Base-by-base conservation (phyloP, 2,797 vertebrate genomes). In the Crocodylus rhombifer region DNA sequence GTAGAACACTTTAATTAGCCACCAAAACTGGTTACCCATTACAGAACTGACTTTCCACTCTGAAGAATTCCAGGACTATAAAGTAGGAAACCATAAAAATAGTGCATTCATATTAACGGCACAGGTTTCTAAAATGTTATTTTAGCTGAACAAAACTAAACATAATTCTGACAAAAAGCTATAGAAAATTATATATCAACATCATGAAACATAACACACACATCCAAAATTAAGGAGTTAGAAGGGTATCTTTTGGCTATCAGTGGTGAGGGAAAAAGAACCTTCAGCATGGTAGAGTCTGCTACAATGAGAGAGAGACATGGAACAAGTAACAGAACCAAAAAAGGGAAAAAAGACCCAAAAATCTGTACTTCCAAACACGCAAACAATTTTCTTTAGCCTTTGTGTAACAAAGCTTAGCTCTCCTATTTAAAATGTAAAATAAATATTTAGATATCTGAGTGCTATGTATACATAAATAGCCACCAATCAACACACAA, bases 1-100 rank as follows among this genome's bases (percentile, higher is more conserved):
- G 93, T 80, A 92, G 23, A 87, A 60, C 26, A 87, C 42, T 75
- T 88, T 86, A 88, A 85, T 86, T 85, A 90, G 36, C 17, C 81
- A 93, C 82, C 89, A 79, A 90, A 81, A 30, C 14, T 33, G 4
- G 30, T 80, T 26, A 91, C 30, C 89, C 28, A 78, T 56, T 74
- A 51, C 6, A 86, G 69, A 26, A 86, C 51, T 90, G 56, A 87
- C 65, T 28, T 83, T 92, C 30, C 86, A 86, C 15, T 33, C 26
- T n/a, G 15, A 60, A 82, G 76, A 86, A 90, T 56, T 1, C 1
- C 1, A 81, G 91, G 67, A 15, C 26, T 86, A 0, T 30, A 87
- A 91, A 77, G 84, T 75, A 75, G 51, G 60, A 87, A 96, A 61
- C 51, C 56, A 58, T 60, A 92, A 21, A 64, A 83, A 83, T 87